phyloP scores from a whole-genome alignment of 1,140 invertebrate species.

The Drosophila mauritiana region DNA sequence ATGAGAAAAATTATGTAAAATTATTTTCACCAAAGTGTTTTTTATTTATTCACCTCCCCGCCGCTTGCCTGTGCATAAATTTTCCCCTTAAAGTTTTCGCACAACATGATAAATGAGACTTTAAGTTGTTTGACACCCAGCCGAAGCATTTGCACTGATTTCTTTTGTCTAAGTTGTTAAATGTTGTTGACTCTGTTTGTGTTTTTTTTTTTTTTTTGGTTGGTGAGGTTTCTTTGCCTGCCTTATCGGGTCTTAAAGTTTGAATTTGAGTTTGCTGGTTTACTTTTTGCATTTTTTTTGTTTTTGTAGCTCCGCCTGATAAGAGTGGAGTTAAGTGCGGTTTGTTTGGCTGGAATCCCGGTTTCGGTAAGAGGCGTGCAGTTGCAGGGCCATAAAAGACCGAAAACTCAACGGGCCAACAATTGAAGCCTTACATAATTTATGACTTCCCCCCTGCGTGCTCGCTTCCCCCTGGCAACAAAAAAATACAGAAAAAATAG shows the following conservation, averaged over 20 bases:
- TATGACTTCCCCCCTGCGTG: conserved; percentile 72
- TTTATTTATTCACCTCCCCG: conserved; percentile 40
- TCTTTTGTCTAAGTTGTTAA: conserved; percentile 73
- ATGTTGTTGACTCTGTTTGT: conserved; percentile 44
- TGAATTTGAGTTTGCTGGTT: conserved; percentile 53
- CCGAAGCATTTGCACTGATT: conserved; percentile 42
- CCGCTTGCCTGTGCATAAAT: conserved; percentile 60
- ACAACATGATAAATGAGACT: conserved; percentile 83
- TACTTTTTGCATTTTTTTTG: conserved; percentile 40
- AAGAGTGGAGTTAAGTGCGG: conserved; percentile 9
- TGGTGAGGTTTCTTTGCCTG: conserved; percentile 20
- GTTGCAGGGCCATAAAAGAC: conserved; percentile 55
- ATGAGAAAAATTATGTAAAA: conserved; percentile 70
- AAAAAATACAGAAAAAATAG: conserved; percentile 19
- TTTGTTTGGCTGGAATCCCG: conserved; percentile 2
- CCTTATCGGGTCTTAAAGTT: conserved; percentile 71
- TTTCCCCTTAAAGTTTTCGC: conserved; percentile 67
- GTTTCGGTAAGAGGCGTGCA: conserved; percentile 46
- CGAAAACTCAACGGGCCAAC: conserved; percentile 30
- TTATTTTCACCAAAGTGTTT: conserved; percentile 65
- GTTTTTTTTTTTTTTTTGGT: conserved; percentile 5
- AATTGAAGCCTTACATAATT: conserved; percentile 75
- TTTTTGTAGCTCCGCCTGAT: conserved; percentile 4
- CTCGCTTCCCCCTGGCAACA: conserved; percentile 38
- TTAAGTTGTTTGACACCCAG: conserved; percentile 78